Evolutionary conservation across 2,888 invertebrate species (phyloP), one percentile per base, ranked within the genome.

Genomic region (Cephus runcator): DNA sequence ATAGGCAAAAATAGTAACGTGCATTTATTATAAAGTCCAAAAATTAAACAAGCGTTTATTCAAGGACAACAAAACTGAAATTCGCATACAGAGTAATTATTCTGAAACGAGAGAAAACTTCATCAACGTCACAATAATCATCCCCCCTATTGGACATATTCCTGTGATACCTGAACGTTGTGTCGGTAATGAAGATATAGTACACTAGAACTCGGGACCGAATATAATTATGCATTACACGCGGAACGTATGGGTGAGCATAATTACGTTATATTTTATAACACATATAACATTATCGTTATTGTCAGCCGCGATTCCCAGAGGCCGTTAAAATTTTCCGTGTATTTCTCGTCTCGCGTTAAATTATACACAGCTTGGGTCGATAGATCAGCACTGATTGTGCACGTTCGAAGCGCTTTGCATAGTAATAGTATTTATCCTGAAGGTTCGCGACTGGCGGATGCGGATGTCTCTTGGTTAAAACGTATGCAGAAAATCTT

Each of bases 221-320:
- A 71, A 71, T 71, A 71, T 71, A 71, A 71, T 71, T 71, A 30
- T 15, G 34, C 34, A 15, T 34, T 33, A 31, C 31, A 71, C 34
- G 71, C 34, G 34, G 9, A 6, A 33, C 23, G 15, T 34, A 34
- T 34, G 71, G 12, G 34, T 34, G 34, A 71, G 33, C 71, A 71
- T 33, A 71, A 71, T 71, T 31, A 34, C 71, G 33, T 71, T 71
- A 71, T 71, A 71, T 71, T 31, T 33, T 71, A 71, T 71, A 71
- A 71, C 71, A 23, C 71, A 71, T 33, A 15, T 71, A 71, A 71
- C 71, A 71, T 71, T 71, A 71, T 71, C 71, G 71, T 71, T 71
- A 71, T 71, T 34, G 34, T 34, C 33, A 71, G 31, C 71, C 31
- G 34, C 33, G 31, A 34, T 15, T 33, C 31, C 71, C 31, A 33